phyloP scores from a whole-genome alignment of 2,797 vertebrate genomes.

The Nothura maculosa region DNA sequence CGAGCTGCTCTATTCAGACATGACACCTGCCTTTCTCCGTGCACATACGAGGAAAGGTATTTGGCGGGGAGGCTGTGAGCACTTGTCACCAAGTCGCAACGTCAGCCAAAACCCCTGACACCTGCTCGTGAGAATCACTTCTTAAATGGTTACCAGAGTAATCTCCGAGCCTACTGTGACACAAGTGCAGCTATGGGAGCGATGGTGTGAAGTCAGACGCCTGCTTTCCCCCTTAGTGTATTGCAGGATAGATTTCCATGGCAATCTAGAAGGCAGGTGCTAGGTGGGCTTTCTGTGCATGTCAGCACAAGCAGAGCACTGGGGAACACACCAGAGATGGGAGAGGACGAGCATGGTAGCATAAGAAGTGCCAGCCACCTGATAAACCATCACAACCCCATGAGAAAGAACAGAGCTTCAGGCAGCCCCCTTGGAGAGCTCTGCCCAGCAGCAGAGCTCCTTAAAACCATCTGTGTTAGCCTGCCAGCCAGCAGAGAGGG shows the following conservation, averaged over 20 bases:
- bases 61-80: not conserved
- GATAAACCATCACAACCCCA: rapidly evolving
- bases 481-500: not conserved
- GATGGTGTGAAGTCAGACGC: no score
- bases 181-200: no score
- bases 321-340: not conserved
- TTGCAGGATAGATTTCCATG: rapidly evolving
- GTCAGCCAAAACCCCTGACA: not conserved
- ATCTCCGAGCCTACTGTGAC: not conserved
- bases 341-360: not conserved
- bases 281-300: not conserved
- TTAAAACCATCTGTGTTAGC: not conserved
- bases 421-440: not conserved
- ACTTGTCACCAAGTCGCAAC: not conserved
- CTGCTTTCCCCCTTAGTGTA: not conserved
- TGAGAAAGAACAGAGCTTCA: not conserved
- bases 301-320: not conserved
- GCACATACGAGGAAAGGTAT: no score
- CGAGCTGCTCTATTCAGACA: not conserved
- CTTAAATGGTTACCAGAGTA: not conserved
- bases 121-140: not conserved
- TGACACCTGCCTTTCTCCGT: not conserved
- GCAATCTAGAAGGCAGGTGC: not conserved
- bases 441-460: not conserved
- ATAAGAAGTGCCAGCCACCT: not conserved